Conservation (phyloP, 2,113 vertebrate species). For the Verasper variegatus region DNA sequence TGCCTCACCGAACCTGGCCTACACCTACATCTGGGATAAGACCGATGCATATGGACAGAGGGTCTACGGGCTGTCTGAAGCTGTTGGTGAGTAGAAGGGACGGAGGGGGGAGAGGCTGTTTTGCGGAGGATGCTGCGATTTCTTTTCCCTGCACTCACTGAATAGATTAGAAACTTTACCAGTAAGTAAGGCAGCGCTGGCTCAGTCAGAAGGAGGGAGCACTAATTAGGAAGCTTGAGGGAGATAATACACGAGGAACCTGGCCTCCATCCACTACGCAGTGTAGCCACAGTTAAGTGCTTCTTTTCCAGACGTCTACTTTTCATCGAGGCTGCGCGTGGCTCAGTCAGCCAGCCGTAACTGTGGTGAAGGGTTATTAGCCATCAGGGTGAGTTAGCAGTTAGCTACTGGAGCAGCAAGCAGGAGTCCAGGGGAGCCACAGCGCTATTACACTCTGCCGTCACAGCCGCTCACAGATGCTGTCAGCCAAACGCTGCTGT, state of each 20-base stretch:
- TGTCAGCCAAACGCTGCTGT: constrained; percentile 71
- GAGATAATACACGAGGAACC: constrained; percentile 64
- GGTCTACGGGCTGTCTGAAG: constrained; percentile 95
- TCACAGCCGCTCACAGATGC: constrained; percentile 75
- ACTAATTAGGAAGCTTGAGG: constrained; percentile 68
- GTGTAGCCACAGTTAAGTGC: constrained; percentile 61
- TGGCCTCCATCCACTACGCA: constrained; percentile 45
- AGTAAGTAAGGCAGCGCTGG: constrained; percentile 38
- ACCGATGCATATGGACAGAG: constrained; percentile 96
- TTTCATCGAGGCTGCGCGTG: constrained; percentile 68
- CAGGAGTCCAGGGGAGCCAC: constrained; percentile 65
- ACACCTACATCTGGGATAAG: constrained; percentile 99
- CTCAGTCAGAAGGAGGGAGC: constrained; percentile 58
- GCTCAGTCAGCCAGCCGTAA: constrained; percentile 72
- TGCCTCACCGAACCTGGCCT: constrained; percentile 95
- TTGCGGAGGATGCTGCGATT: not conserved
- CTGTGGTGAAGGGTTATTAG: constrained; percentile 77
- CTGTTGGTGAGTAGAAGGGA: constrained; percentile 89
- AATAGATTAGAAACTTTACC: constrained; percentile 53
- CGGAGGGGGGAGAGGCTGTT: not conserved
- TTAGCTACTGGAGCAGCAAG: constrained; percentile 72
- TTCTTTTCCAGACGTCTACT: constrained; percentile 59
- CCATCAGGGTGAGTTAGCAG: constrained; percentile 78
- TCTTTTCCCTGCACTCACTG: constrained; percentile 22
- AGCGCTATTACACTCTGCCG: constrained; percentile 73